These are phyloP conservation scores for Spea multiplicata DNA, from an alignment of 2,113 vertebrate genomes.

Conservation along the genomic window DNA sequence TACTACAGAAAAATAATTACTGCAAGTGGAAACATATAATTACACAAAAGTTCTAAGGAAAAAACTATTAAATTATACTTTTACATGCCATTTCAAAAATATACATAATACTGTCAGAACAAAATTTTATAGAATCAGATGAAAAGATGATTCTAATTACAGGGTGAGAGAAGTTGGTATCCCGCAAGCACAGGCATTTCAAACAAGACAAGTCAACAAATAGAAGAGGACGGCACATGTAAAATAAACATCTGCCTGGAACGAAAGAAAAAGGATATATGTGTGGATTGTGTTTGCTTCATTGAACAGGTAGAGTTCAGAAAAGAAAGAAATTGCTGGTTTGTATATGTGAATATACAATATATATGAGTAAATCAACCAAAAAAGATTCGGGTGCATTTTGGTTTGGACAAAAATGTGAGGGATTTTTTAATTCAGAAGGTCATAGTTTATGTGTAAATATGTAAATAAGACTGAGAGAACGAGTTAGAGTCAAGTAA, in stretches of 20 bases:
- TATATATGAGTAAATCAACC: too few relatives aligned
- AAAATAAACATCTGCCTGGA: conserved; percentile 12
- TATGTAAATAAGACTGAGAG: too few relatives aligned
- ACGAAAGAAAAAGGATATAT: background rate
- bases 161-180: background rate
- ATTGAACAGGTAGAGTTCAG: background rate
- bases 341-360: too few relatives aligned
- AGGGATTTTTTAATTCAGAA: too few relatives aligned
- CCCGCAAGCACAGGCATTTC: background rate
- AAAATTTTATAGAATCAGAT: conserved; percentile 19
- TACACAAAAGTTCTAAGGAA: conserved; percentile 20
- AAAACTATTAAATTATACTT: conserved; percentile 42
- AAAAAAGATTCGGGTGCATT: too few relatives aligned
- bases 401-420: too few relatives aligned
- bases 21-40: conserved; percentile 31
- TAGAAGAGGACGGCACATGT: background rate
- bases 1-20: conserved; percentile 22
- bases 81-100: conserved; percentile 21
- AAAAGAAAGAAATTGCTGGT: background rate
- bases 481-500: too few relatives aligned
- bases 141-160: conserved; percentile 32
- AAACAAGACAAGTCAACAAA: background rate
- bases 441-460: too few relatives aligned
- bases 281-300: conserved; percentile 6
- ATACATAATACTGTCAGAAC: conserved; percentile 31